These are phyloP conservation scores for Spea bombifrons DNA, from an alignment of 2,113 vertebrate species.

Conservation along the genomic window DNA sequence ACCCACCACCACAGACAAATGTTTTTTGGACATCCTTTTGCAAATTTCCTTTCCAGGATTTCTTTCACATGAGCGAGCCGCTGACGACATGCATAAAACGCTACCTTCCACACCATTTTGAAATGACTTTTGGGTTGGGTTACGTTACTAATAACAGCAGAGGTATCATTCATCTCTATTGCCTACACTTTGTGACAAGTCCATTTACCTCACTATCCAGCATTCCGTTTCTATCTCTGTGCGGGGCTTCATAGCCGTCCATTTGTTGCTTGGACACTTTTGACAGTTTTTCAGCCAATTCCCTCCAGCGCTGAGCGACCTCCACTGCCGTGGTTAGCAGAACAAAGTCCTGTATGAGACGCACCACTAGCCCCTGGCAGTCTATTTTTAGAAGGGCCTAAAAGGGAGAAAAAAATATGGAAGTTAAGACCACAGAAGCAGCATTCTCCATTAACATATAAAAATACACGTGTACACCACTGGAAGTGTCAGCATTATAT, in stretches of 20 bases:
- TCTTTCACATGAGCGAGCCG: no score
- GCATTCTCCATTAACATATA: no score
- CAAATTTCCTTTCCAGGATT: no score
- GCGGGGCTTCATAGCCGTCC: conserved; percentile 93
- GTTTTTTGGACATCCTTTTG: no score
- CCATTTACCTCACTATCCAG: conserved; percentile 85
- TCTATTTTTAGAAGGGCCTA: conserved; percentile 95
- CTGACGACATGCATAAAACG: no score
- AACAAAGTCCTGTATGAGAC: conserved; percentile 92
- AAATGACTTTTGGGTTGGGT: no score
- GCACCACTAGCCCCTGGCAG: conserved; percentile 91
- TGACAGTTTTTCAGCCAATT: conserved; percentile 86
- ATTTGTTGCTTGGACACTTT: conserved; percentile 92
- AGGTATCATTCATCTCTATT: not conserved
- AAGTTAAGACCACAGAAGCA: no score
- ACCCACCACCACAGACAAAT: no score
- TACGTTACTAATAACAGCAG: no score
- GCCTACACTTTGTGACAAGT: not conserved
- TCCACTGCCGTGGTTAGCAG: conserved; percentile 94
- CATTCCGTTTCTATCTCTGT: conserved; percentile 79
- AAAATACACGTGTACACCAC: no score
- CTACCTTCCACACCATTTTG: no score
- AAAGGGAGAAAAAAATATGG: not conserved
- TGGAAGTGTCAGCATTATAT: no score
- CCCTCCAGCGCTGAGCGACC: conserved; percentile 89